Evolutionary conservation across 2,113 vertebrate genomes (phyloP), one percentile per base, ranked within the genome.

Genomic region (Axis porcinus): DNA sequence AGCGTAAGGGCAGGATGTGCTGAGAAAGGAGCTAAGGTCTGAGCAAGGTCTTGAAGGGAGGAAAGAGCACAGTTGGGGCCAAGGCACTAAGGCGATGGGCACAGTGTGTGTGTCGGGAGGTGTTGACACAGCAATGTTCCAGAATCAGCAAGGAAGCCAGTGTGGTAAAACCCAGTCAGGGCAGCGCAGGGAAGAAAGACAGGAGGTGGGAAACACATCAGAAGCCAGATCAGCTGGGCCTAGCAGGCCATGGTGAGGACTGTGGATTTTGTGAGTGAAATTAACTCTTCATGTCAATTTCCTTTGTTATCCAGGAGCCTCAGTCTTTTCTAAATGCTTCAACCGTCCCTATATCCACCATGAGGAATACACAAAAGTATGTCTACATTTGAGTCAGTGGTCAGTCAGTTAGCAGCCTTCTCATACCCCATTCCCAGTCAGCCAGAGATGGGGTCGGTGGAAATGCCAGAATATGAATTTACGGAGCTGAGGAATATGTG

Each of bases 81-180:
- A 81, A 95, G 45, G 40, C 4, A 90, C 2, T 7, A 45, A 96
- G 3, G 50, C 5, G 6, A 11, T 25, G n/a, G 67, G 67, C n/a
- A 40, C 0, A 0, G 67, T 40, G 36, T 0, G 0, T 70, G n/a
- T 40, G n/a, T 70, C 0, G 0, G 36, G 40, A 76, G 36, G 36
- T 43, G 17, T 0, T 40, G 13, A 62, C n/a, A 36, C 14, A 28
- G 17, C 15, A 40, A 47, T 67, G 19, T 60, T 82, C 50, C 25
- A 58, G 55, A 27, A 58, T 58, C 50, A 13, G 23, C 47, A 47
- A 67, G 50, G 43, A 95, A 19, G 33, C 28, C 64, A 62, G 25
- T 19, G 45, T 8, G 33, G 36, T 54, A 27, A 87, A 94, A 54
- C 12, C 6, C 36, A 55, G 19, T 9, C 50, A 87, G 64, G 84